phyloP scores from a whole-genome alignment of 2,113 vertebrate species.

The Pachycephala philippinensis region DNA sequence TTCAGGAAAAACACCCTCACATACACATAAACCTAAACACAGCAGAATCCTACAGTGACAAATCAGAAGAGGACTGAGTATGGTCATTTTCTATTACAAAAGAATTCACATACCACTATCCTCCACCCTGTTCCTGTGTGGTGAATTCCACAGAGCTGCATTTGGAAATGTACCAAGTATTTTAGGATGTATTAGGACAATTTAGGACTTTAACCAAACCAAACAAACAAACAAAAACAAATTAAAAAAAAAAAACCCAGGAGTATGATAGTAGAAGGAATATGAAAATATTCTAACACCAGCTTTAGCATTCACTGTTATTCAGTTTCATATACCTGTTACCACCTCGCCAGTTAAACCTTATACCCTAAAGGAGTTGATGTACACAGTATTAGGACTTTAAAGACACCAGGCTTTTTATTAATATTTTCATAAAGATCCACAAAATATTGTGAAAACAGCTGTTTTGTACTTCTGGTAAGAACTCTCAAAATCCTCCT shows the following conservation, averaged over 20 bases:
- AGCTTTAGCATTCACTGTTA: neutral
- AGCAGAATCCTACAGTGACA: neutral
- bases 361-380: neutral
- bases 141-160: neutral
- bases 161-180: neutral
- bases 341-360: neutral
- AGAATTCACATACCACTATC: neutral
- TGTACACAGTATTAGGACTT: neutral
- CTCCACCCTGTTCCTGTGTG: fast-evolving
- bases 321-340: neutral
- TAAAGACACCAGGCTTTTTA: neutral
- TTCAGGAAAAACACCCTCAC: neutral
- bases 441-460: neutral
- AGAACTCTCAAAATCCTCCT: neutral
- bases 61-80: neutral
- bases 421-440: neutral
- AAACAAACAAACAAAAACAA: neutral
- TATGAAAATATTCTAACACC: neutral
- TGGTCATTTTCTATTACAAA: neutral
- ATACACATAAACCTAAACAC: neutral
- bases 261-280: neutral
- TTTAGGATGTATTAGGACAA: neutral
- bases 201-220: neutral
- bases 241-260: neutral
- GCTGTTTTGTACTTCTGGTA: neutral